Conservation (phyloP, 2,888 invertebrate species). For the Drosophila aldrichi region DNA sequence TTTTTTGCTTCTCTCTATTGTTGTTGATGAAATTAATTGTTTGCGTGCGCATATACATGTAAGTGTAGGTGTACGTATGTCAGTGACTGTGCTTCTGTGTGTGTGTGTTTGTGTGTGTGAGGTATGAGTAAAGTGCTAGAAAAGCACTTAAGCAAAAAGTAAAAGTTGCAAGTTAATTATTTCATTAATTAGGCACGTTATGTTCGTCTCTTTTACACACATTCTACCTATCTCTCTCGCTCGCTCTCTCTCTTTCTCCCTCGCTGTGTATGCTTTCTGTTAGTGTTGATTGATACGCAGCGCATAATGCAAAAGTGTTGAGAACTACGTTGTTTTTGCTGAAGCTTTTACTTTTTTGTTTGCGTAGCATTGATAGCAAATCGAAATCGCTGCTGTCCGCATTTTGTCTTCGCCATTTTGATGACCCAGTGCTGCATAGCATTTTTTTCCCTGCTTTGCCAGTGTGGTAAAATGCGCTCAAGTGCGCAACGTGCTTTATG, state of each 20-base stretch:
- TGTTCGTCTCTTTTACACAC: not conserved
- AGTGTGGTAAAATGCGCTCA: slow-evolving; percentile 51
- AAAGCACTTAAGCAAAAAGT: slow-evolving; percentile 65
- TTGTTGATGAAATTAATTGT: slow-evolving; percentile 67
- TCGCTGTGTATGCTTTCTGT: slow-evolving; percentile 12
- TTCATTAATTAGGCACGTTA: slow-evolving; percentile 70
- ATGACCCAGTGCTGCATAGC: slow-evolving; percentile 11
- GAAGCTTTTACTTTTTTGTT: slow-evolving; percentile 5
- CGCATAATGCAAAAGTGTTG: slow-evolving; percentile 48
- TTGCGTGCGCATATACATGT: slow-evolving; percentile 47
- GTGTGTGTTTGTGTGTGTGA: slow-evolving; percentile 9
- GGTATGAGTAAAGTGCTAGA: slow-evolving; percentile 49
- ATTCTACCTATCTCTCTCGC: not conserved
- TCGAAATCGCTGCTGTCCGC: slow-evolving; percentile 11
- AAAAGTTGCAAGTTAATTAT: slow-evolving; percentile 78
- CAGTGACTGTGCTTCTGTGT: not conserved
- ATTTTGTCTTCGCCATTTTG: slow-evolving; percentile 21
- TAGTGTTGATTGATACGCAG: slow-evolving; percentile 73
- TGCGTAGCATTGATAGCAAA: slow-evolving; percentile 24
- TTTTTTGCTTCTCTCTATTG: slow-evolving; percentile 28
- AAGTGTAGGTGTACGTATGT: not conserved
- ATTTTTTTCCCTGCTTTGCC: slow-evolving; percentile 2
- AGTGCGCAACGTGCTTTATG: slow-evolving; percentile 64
- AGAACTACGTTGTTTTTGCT: slow-evolving; percentile 16
- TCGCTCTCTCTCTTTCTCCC: not conserved